Evolutionary conservation across 2,888 invertebrate species (phyloP), one percentile per base, ranked within the genome.

Genomic region (Trichopria drosophilae): DNA sequence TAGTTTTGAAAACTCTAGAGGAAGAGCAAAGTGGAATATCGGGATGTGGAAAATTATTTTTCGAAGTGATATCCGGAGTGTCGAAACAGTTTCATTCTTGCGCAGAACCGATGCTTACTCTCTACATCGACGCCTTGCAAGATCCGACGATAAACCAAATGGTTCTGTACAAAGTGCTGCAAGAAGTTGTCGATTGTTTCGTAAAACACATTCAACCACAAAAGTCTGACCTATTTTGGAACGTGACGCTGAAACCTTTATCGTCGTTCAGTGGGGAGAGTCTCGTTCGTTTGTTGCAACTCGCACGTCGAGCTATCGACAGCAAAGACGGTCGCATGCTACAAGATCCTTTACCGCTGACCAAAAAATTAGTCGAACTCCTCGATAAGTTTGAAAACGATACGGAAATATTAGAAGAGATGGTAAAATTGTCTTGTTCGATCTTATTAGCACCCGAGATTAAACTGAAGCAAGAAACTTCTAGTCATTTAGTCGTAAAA

Each of bases 21-120:
- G 79, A 78, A 10, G 82, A 84, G 69, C 80, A 83, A 65, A 83
- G 88, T 76, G 86, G 87, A 54, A 78, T 86, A 12, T 75, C 81
- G 42, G 96, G 96, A 4, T 88, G 92, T 73, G 93, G 93, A 0
- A 85, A 87, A 61, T 79, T 97, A 16, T 79, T 97, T 48, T 96
- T 92, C 78, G 93, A 96, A 79, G 88, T 93, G 47, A 75, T 94
- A 32, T 85, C 86, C 67, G 95, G 95, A 22, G 85, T 92, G 0
- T 80, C 84, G 51, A 86, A 87, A 1, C 87, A 90, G 65, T 90
- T 96, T 68, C 94, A 97, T 71, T 93, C 88, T 57, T 87, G 87
- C 63, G 84, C 89, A 1, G 85, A 85, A 42, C 80, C 81, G 46
- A 84, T 91, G 62, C 71, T 94, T 3, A 81, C 82, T 24, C 72